These are phyloP conservation scores for Megalops cyprinoides DNA, from an alignment of 2,797 vertebrate genomes.

Conservation along the genomic window DNA sequence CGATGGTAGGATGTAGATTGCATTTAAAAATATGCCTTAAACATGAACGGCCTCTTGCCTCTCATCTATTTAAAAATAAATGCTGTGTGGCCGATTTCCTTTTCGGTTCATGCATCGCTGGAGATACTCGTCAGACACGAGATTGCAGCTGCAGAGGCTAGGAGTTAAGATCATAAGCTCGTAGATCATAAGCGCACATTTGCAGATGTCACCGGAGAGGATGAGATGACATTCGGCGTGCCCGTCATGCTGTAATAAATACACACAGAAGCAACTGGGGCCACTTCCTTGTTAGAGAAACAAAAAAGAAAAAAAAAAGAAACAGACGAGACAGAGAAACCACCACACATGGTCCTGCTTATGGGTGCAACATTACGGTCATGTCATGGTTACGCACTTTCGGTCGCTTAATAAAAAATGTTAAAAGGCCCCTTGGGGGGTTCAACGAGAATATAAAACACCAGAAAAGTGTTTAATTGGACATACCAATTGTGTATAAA, in stretches of 20 bases:
- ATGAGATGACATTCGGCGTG: slow-evolving; percentile 2
- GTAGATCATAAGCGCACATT: not conserved
- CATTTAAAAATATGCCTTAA: not conserved
- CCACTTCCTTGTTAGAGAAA: too few species aligned
- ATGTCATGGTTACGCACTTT: slow-evolving; percentile 10
- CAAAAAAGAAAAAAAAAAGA: not conserved
- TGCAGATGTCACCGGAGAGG: not conserved
- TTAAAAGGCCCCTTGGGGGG: not conserved
- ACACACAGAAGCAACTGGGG: not conserved
- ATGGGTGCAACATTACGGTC: not conserved
- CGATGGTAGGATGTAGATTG: too few species aligned
- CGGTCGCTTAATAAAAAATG: slow-evolving; percentile 7
- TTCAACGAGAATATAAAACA: not conserved
- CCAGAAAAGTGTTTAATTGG: not conserved
- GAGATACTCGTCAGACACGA: too few species aligned
- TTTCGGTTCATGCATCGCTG: not conserved
- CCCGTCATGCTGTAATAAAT: slow-evolving; percentile 9
- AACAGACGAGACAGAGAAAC: not conserved
- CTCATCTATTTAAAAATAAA: not conserved
- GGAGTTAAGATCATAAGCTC: not conserved
- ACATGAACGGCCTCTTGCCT: not conserved
- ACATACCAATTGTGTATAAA: not conserved
- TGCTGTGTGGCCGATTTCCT: not conserved
- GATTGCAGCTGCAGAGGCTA: not conserved
- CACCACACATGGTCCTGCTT: slow-evolving; percentile 21